Evolutionary conservation across 2,888 invertebrate genomes (phyloP).

Genomic region (Dysmachus trigonus): DNA sequence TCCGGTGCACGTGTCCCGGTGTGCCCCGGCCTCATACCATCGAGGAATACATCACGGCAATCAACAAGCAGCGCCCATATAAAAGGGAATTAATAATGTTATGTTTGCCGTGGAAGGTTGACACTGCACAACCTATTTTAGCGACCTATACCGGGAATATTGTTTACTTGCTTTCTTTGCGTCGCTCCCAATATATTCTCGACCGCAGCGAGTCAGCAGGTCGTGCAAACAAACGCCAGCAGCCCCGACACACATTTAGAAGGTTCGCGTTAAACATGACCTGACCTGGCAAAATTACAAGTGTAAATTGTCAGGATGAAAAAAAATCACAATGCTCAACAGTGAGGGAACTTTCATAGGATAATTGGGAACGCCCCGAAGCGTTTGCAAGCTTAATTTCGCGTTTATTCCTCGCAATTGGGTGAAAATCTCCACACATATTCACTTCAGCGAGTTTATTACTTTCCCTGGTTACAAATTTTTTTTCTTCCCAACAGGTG

Average conservation of each 20-base stretch:
- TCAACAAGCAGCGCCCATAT: constrained; percentile 21
- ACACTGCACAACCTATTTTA: constrained; percentile 2
- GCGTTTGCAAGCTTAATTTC: not conserved
- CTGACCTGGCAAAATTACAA: constrained; percentile 18
- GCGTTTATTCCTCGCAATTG: not conserved
- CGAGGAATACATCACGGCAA: not conserved
- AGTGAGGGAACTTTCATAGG: not conserved
- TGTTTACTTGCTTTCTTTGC: constrained; percentile 21
- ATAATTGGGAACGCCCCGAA: not conserved
- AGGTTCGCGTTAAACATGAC: not conserved
- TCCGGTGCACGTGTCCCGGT: not conserved
- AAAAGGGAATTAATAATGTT: constrained; percentile 22
- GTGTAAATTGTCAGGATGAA: not conserved
- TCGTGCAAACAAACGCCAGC: not conserved
- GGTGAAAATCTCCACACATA: not conserved
- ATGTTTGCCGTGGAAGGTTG: constrained; percentile 1
- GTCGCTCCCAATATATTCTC: not conserved
- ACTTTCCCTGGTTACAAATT: not conserved
- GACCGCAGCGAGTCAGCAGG: not conserved
- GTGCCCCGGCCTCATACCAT: no score
- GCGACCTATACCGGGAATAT: not conserved
- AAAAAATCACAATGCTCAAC: not conserved
- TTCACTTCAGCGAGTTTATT: not conserved
- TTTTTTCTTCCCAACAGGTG: not conserved
- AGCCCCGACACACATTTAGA: not conserved